These are phyloP conservation scores for Tetramorium simillimum DNA, from an alignment of 1,140 invertebrate genomes.

Conservation along the genomic window DNA sequence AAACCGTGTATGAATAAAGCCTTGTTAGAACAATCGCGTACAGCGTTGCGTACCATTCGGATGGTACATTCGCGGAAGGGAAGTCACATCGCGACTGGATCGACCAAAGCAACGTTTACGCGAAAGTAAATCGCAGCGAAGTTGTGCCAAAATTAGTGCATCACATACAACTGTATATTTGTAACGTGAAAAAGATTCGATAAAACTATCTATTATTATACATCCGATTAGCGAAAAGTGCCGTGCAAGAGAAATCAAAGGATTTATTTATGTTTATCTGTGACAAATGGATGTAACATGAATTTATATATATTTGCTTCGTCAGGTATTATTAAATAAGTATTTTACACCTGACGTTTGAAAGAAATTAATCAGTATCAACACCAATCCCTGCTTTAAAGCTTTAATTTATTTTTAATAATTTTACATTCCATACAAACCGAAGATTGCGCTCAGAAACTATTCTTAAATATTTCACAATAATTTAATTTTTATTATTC, in stretches of 20 bases:
- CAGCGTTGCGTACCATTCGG: neutral
- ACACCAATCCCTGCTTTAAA: neutral
- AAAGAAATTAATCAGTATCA: neutral
- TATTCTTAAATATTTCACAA: neutral
- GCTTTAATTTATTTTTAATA: neutral
- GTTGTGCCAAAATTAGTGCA: constrained; percentile 37
- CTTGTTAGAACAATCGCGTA: constrained; percentile 30
- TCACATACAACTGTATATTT: neutral
- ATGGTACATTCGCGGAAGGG: neutral
- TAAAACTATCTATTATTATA: neutral
- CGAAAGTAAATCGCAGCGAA: neutral
- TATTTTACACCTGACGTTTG: constrained; percentile 66
- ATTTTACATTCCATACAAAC: neutral
- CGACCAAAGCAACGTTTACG: constrained; percentile 29
- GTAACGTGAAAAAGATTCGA: neutral
- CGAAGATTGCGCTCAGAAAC: neutral
- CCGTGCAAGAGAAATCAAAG: constrained; percentile 1
- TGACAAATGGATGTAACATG: constrained; percentile 71
- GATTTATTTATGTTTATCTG: constrained; percentile 62
- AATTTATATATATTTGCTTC: constrained; percentile 72
- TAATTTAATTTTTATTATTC: neutral
- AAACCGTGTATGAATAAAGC: constrained; percentile 23
- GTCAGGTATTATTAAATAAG: constrained; percentile 75
- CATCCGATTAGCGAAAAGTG: neutral
- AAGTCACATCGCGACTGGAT: neutral